Base-by-base conservation (phyloP, 92 coral and sea anemone genomes). In the Heteractis magnifica region DNA sequence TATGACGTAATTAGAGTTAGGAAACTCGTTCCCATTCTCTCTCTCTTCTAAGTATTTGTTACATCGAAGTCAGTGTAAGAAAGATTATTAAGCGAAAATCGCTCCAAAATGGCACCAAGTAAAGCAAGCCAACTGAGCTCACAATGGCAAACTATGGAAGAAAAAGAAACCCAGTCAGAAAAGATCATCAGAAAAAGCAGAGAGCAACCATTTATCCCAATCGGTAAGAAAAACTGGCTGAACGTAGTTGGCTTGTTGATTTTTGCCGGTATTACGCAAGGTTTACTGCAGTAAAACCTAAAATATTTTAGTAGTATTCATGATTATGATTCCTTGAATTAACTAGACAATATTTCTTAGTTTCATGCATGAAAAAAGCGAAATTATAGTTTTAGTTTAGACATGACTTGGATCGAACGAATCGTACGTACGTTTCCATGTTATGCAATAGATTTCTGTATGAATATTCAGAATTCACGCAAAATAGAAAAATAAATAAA, bases 131-230 rank as follows among this genome's bases (percentile, higher is more conserved):
- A 90, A 9, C 86, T 90, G 18, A 90, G 94, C 48, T 26, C 92
- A 51, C 75, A 92, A 71, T 90, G 86, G 90, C 82, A 82, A 82
- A 90, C 87, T 15, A 77, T 68, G 0, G 84, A 86, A 60, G 93
- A 93, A 72, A 79, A 79, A 6, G 99, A 97, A 77, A 81, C 98
- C 41, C 87, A 87, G 51, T 65, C 90, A 13, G 97, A 97, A 44
- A 94, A 88, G 86, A 78, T 97, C 18, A 52, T 94, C n/a, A 85
- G 99, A 78, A 97, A 97, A 83, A 97, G 99, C 90, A 92, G 85
- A 79, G 93, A 92, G 16, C 94, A 92, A 59, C 99, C 99, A 19
- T 97, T 97, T 76, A 88, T 97, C 51, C 99, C 99, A 1, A 91
- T 97, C 80, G 99, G 99, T 94, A 86, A 90, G 95, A 75, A 50